Base-by-base conservation (phyloP, 2,888 invertebrate species). In the Epistrophe grossulariae region DNA sequence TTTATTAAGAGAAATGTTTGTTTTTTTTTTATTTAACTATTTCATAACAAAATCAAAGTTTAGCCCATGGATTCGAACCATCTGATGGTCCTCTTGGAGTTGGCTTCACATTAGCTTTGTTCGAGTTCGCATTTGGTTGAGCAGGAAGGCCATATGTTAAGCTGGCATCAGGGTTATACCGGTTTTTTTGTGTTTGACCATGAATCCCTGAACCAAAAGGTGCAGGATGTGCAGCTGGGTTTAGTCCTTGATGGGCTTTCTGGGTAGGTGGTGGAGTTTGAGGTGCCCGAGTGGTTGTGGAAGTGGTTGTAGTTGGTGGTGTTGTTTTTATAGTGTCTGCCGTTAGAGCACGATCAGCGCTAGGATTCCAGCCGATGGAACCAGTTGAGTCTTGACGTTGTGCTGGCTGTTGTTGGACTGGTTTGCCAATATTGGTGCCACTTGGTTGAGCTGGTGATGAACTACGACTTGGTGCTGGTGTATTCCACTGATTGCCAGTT, bases 181-280 rank as follows among this genome's bases (percentile, higher is more conserved):
- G 59, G 11, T 24, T 28, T 35, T 17, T 1, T 35, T 68, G 52
- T 13, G 76, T 74, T 38, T 79, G 74, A 1, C 40, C 24, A 4
- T 71, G 52, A 4, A 62, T n/a, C 31, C 87, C 87, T 0, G 87
- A 79, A 19, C 87, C 87, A 38, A 87, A 87, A 11, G 87, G 87
- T 48, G 66, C 59, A 13, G 24, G 55, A 1, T n/a, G 45, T 31
- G 85, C 64, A 7, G 70, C 40, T 11, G 79, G 55, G 9, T 40
- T 43, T 57, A 15, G 50, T 13, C 35, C 57, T 28, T 60, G 24
- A 24, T 24, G 57, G 10, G 68, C 57, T 7, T 19, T 66, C 8
- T 66, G 64, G 28, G 57, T 50, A 38, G 81, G 71, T 13, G 66
- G 43, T 11, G 66, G 74, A 10, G 79, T 71, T n/a, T 74, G 79